Evolutionary conservation across 1,140 invertebrate species (phyloP).

Genomic region (Pseudomyrmex pallidus): DNA sequence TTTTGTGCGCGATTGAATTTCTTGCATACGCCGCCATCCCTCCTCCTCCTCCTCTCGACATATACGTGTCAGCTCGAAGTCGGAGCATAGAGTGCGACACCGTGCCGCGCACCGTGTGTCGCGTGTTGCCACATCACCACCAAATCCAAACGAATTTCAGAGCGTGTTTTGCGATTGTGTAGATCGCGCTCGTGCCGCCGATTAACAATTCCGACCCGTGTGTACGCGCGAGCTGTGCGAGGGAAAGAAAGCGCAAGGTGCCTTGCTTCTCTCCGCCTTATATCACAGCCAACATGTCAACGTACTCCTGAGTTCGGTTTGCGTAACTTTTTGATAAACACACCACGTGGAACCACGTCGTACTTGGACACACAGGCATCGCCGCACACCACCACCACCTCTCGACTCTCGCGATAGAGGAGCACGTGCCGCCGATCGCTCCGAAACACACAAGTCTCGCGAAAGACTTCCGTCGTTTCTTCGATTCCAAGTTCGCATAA

Average conservation of each 20-base stretch:
- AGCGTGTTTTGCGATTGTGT: constrained; percentile 73
- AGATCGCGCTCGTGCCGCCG: constrained; percentile 78
- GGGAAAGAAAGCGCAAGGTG: background rate
- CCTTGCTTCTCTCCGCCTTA: constrained; percentile 56
- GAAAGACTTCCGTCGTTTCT: constrained; percentile 51
- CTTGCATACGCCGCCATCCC: background rate
- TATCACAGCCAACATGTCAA: constrained; percentile 74
- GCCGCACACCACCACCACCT: no score
- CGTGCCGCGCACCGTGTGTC: constrained; percentile 73
- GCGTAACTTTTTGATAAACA: constrained; percentile 3
- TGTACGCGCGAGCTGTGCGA: constrained; percentile 48
- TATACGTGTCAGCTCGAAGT: background rate
- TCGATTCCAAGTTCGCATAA: constrained; percentile 16
- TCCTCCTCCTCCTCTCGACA: background rate
- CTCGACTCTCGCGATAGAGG: background rate
- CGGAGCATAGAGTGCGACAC: constrained; percentile 71
- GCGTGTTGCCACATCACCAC: constrained; percentile 84
- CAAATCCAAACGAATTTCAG: constrained; percentile 74
- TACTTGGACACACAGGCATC: no score
- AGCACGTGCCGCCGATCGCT: constrained; percentile 33
- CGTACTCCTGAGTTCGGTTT: constrained; percentile 65
- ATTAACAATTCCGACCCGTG: constrained; percentile 33
- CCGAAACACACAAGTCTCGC: background rate
- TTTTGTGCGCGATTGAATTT: background rate
- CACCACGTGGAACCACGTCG: constrained; percentile 11